phyloP scores from a whole-genome alignment of 2,888 invertebrate genomes.

The Malacosoma neustria region DNA sequence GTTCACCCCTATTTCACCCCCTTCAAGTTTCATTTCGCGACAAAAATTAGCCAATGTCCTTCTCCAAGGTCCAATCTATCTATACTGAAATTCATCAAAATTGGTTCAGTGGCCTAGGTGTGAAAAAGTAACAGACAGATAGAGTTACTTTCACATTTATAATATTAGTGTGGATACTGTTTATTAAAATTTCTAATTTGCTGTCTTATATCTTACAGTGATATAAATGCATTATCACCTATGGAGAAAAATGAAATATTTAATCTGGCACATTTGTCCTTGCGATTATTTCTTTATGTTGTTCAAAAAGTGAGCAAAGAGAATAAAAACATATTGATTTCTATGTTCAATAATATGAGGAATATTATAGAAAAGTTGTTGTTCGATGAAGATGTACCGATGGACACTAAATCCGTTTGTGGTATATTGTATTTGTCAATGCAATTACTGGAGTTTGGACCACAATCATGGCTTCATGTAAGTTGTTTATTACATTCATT shows the following conservation, averaged over 20 bases:
- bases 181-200: too few relatives aligned
- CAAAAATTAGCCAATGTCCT: too few relatives aligned
- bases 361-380: slow-evolving; percentile 35
- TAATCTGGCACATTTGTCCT: slow-evolving; percentile 33
- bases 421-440: slow-evolving; percentile 72
- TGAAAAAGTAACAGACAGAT: too few relatives aligned
- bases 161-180: too few relatives aligned
- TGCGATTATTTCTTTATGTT: slow-evolving; percentile 40
- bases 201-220: too few relatives aligned
- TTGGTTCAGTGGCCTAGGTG: too few relatives aligned
- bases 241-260: slow-evolving; percentile 53
- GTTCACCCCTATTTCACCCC: too few relatives aligned
- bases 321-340: slow-evolving; percentile 16
- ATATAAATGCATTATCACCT: slow-evolving; percentile 28
- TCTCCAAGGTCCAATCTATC: too few relatives aligned
- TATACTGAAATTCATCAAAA: too few relatives aligned
- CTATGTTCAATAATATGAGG: slow-evolving; percentile 23
- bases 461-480: slow-evolving; percentile 43
- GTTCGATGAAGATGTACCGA: slow-evolving; percentile 68
- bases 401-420: slow-evolving; percentile 79
- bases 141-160: too few relatives aligned
- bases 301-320: slow-evolving; percentile 32
- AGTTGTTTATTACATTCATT: too few relatives aligned
- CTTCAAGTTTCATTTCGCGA: too few relatives aligned
- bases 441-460: slow-evolving; percentile 42